These are phyloP conservation scores for Taurulus bubalis DNA, from an alignment of 2,113 vertebrate species.

Conservation along the genomic window DNA sequence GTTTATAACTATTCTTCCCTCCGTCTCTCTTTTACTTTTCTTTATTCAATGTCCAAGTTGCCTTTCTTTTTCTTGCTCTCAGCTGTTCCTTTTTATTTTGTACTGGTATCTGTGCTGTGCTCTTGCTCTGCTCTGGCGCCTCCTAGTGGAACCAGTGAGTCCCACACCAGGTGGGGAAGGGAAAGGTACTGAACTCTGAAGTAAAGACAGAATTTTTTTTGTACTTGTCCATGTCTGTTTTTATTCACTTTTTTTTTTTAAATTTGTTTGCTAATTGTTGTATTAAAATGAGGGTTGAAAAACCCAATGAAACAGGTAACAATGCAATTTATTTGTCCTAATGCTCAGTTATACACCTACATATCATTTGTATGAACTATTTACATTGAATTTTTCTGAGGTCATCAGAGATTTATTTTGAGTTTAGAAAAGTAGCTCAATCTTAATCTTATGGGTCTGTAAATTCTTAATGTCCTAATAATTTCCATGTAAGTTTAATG, in stretches of 20 bases:
- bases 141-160: slow-evolving; percentile 76
- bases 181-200: slow-evolving; percentile 83
- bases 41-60: slow-evolving; percentile 80
- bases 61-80: slow-evolving; percentile 81
- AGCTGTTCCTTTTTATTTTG: slow-evolving; percentile 75
- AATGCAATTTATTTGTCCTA: slow-evolving; percentile 38
- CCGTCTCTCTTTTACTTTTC: slow-evolving; percentile 62
- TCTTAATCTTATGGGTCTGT: not conserved
- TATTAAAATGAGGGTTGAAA: slow-evolving; percentile 74
- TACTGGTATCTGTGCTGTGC: slow-evolving; percentile 82
- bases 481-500: not conserved
- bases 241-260: slow-evolving; percentile 55
- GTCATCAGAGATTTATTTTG: not conserved
- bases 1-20: slow-evolving; percentile 72
- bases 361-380: not conserved
- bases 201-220: slow-evolving; percentile 81
- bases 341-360: not conserved
- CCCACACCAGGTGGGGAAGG: slow-evolving; percentile 62
- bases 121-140: slow-evolving; percentile 82
- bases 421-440: not conserved
- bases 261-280: slow-evolving; percentile 61
- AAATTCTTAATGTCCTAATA: not conserved
- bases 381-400: not conserved
- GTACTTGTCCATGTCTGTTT: slow-evolving; percentile 73
- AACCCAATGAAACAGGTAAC: slow-evolving; percentile 36